Conservation (phyloP, 2,113 vertebrate genomes). For the Mus spicilegus region DNA sequence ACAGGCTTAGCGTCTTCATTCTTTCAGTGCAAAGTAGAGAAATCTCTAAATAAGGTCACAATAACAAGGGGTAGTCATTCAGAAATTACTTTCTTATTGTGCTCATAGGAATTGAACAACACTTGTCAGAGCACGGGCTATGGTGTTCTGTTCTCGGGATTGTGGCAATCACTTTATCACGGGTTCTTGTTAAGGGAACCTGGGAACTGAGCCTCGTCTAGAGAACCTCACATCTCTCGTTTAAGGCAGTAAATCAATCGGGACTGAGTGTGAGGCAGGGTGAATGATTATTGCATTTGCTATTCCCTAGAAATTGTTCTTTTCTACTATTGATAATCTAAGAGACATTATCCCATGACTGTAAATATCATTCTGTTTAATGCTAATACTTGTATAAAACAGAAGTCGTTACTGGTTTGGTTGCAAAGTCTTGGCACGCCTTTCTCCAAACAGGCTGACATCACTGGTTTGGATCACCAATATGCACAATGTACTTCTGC, state of each 20-base stretch:
- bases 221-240: background rate
- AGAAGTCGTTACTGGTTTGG: background rate
- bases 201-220: background rate
- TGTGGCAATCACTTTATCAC: constrained; percentile 12
- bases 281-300: constrained; percentile 26
- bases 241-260: background rate
- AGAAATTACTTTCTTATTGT: constrained; percentile 36
- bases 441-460: background rate
- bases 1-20: constrained; percentile 19
- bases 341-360: background rate
- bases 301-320: constrained; percentile 41
- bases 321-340: constrained; percentile 18
- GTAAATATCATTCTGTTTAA: constrained; percentile 22
- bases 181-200: background rate
- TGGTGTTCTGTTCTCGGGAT: background rate
- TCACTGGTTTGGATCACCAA: background rate
- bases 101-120: background rate
- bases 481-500: background rate
- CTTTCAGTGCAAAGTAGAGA: constrained; percentile 1
- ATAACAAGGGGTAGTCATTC: background rate
- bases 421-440: background rate
- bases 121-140: background rate
- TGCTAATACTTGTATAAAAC: constrained; percentile 18
- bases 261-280: constrained; percentile 15
- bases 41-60: constrained; percentile 43